Evolutionary conservation across 2,888 invertebrate genomes (phyloP).

Genomic region (Linnaemya tessellans): DNA sequence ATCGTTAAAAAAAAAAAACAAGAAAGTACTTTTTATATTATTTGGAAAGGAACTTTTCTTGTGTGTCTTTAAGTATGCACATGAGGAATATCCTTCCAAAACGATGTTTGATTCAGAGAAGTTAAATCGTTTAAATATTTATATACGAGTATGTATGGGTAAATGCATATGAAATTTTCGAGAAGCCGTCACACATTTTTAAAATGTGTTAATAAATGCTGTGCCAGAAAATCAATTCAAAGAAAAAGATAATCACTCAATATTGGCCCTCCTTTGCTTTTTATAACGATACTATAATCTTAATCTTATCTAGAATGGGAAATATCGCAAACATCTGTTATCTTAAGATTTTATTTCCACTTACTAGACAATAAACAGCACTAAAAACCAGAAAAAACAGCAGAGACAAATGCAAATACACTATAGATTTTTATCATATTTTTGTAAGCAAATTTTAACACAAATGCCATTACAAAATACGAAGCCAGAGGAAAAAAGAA

Average conservation of each 20-base stretch:
- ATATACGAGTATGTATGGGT: no score
- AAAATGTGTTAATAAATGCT: neutral
- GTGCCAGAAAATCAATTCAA: neutral
- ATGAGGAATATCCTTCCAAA: neutral
- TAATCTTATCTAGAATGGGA: conserved; percentile 13
- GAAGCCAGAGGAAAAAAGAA: conserved; percentile 41
- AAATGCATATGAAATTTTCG: no score
- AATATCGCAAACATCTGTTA: conserved; percentile 64
- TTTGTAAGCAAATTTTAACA: conserved; percentile 62
- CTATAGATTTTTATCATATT: conserved; percentile 68
- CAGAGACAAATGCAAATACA: conserved; percentile 53
- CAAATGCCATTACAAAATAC: conserved; percentile 41
- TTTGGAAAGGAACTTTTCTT: neutral
- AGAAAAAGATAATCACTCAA: neutral
- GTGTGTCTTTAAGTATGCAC: neutral
- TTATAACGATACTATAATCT: neutral
- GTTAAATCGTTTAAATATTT: neutral
- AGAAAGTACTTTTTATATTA: conserved; percentile 9
- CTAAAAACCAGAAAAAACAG: conserved; percentile 27
- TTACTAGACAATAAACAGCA: conserved; percentile 62
- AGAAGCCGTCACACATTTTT: neutral
- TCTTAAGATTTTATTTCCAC: conserved; percentile 61
- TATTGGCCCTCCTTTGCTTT: conserved; percentile 34
- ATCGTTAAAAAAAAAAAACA: conserved; percentile 10
- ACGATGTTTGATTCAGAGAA: neutral